Evolutionary conservation across 2,797 vertebrate species (phyloP).

Genomic region (Pangasius mekongensis): DNA sequence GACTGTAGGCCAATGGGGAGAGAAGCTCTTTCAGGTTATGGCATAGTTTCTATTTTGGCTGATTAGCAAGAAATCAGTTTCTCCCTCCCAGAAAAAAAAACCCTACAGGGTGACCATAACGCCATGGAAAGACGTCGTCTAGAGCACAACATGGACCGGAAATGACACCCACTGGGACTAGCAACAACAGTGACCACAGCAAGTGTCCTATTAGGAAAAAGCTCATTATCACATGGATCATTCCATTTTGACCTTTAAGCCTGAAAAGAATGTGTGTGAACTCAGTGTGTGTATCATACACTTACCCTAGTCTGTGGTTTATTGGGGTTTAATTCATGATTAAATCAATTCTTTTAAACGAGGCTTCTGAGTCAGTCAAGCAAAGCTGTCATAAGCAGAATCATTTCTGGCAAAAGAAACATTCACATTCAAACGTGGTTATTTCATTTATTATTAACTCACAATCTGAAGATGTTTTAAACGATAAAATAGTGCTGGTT

Average conservation of each 20-base stretch:
- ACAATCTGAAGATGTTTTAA: neutral
- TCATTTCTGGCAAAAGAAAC: neutral
- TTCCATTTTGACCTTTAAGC: neutral
- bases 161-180: neutral
- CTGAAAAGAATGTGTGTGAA: conserved; percentile 3
- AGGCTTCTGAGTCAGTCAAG: neutral
- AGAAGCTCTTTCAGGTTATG: conserved; percentile 5
- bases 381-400: neutral
- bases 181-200: neutral
- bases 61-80: neutral
- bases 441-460: neutral
- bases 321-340: neutral
- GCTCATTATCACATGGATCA: neutral
- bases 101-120: neutral
- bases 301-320: neutral
- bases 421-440: neutral
- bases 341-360: conserved; percentile 1
- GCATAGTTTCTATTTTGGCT: neutral
- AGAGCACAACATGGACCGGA: neutral
- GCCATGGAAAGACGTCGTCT: neutral
- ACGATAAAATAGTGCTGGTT: neutral
- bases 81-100: neutral
- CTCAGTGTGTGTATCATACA: neutral
- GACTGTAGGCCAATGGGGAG: neutral
- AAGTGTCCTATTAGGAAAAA: neutral